Conservation (phyloP, 2,888 invertebrate genomes). For the Mythimna loreyi region DNA sequence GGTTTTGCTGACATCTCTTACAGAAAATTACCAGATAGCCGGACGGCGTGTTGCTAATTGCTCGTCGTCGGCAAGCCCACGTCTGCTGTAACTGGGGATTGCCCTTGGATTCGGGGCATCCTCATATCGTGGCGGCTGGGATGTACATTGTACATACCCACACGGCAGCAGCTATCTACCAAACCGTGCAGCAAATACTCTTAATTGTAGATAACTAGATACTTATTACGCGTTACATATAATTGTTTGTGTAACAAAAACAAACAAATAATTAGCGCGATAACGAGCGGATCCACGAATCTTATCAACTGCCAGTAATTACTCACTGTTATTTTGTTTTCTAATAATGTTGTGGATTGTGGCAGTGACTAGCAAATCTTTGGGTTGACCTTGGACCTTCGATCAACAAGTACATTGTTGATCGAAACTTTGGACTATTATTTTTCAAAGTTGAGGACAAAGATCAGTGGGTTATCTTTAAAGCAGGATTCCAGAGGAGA, state of each 20-base stretch:
- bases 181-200: not conserved
- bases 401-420: no score
- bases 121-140: no score
- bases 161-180: no score
- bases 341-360: not conserved
- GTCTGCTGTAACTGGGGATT: no score
- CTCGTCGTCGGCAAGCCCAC: no score
- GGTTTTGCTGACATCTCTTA: no score
- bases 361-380: not conserved
- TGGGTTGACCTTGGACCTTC: not conserved
- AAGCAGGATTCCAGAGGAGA: no score
- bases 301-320: slow-evolving; percentile 19
- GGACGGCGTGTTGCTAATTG: no score
- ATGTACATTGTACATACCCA: no score
- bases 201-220: not conserved
- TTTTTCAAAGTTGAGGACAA: slow-evolving; percentile 21
- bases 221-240: slow-evolving; percentile 5
- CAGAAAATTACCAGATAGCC: no score
- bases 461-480: slow-evolving; percentile 5
- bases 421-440: no score
- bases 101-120: no score
- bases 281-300: slow-evolving; percentile 39
- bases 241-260: slow-evolving; percentile 19
- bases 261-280: slow-evolving; percentile 30
- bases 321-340: slow-evolving; percentile 8